These are phyloP conservation scores for Ips nitidus DNA, from an alignment of 1,140 invertebrate species.

Conservation along the genomic window DNA sequence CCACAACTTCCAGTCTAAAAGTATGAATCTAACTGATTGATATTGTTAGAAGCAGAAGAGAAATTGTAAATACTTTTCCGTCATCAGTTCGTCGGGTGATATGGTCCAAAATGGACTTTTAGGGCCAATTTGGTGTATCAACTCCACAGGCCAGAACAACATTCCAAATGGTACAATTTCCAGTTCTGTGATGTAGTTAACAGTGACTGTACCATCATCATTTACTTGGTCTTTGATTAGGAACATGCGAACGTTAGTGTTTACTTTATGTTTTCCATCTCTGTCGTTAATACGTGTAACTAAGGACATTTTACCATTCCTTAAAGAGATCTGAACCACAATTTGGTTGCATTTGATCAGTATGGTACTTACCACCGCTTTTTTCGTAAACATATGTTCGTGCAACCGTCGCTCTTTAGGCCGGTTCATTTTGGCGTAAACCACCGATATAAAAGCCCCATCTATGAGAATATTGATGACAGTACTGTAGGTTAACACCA, in stretches of 20 bases:
- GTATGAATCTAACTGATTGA: neutral
- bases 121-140: constrained; percentile 61
- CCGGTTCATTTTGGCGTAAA: constrained; percentile 60
- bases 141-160: constrained; percentile 63
- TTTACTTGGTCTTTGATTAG: constrained; percentile 50
- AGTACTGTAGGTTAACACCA: constrained; percentile 38
- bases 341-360: neutral
- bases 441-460: constrained; percentile 42
- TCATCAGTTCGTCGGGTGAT: constrained; percentile 56
- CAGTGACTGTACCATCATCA: constrained; percentile 39
- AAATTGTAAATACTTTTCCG: constrained; percentile 50
- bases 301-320: constrained; percentile 60
- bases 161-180: constrained; percentile 47
- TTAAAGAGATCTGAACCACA: constrained; percentile 55
- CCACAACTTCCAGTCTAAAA: constrained; percentile 81
- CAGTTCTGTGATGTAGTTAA: constrained; percentile 39
- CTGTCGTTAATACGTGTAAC: constrained; percentile 63
- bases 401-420: constrained; percentile 51
- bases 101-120: constrained; percentile 58
- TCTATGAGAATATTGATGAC: constrained; percentile 39
- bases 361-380: constrained; percentile 56
- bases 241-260: constrained; percentile 60
- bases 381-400: constrained; percentile 60
- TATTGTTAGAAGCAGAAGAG: neutral
- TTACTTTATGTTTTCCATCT: constrained; percentile 58